A percentile compares a stretch with the other conserved stretches of the same genome.
Evolutionary conservation across 2,888 invertebrate species (phyloP).

Genomic region (Torymus aiolomorphi): DNA sequence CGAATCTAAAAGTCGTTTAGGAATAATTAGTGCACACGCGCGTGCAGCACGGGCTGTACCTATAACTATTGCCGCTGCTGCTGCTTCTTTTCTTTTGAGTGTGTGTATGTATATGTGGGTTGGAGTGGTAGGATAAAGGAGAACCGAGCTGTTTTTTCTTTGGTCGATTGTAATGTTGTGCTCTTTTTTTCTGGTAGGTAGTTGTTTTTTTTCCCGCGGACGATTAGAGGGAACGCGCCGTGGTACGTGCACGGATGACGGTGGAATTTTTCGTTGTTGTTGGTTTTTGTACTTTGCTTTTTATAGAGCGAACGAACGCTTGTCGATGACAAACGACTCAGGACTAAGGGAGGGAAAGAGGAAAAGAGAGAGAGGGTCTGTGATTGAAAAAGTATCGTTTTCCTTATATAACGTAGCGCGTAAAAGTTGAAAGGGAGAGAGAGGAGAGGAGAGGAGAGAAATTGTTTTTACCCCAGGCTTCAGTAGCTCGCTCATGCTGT

Average conservation of each 20-base stretch:
- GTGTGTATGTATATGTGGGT: neutral
- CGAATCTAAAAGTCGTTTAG: slow-evolving; percentile 22
- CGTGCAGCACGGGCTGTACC: neutral
- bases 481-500: slow-evolving; percentile 69
- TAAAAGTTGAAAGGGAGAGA: no score
- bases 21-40: slow-evolving; percentile 2
- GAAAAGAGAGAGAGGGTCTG: no score
- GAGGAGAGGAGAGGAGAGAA: no score
- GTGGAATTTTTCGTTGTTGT: neutral
- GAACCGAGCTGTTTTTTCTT: neutral
- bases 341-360: no score
- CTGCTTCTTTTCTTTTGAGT: neutral
- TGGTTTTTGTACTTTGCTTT: neutral
- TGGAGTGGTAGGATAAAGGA: neutral
- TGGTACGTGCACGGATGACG: neutral
- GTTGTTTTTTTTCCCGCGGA: neutral
- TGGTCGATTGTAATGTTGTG: neutral
- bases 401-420: neutral
- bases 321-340: no score
- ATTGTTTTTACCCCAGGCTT: slow-evolving; percentile 64
- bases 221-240: slow-evolving; percentile 30
- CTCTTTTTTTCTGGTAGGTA: neutral
- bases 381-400: no score
- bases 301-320: neutral
- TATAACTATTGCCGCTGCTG: no score